Evolutionary conservation across 1,140 invertebrate species (phyloP).

Genomic region (Ruditapes philippinarum): DNA sequence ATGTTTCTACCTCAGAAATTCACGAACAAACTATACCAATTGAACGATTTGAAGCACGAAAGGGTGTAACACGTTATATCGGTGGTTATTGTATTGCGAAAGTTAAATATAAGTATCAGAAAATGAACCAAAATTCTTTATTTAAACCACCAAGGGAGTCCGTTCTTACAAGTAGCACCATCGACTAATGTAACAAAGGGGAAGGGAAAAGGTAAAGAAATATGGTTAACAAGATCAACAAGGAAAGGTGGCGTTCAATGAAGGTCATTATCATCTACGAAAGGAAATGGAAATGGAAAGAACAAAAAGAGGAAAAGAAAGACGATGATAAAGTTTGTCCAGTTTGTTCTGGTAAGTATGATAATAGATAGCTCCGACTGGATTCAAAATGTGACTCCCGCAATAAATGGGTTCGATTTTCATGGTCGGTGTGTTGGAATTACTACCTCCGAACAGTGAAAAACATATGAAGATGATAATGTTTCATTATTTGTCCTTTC

Average conservation of each 20-base stretch:
- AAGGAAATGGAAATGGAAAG: not conserved
- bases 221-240: no score
- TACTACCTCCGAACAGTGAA: not conserved
- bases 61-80: not conserved
- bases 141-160: not conserved
- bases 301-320: not conserved
- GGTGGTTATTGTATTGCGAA: not conserved
- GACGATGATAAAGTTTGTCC: not conserved
- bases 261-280: not conserved
- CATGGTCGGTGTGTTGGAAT: not conserved
- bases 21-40: not conserved
- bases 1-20: not conserved
- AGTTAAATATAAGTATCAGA: conserved; percentile 5
- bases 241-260: no score
- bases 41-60: not conserved
- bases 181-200: not conserved
- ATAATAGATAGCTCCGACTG: not conserved
- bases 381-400: not conserved
- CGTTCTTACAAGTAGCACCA: not conserved
- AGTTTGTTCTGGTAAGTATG: not conserved
- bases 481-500: no score
- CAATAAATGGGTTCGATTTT: not conserved
- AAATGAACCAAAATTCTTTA: not conserved
- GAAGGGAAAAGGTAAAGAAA: no score
- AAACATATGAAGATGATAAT: no score